phyloP scores from a whole-genome alignment of 1,140 invertebrate genomes.

The Elymnias hypermnestra region DNA sequence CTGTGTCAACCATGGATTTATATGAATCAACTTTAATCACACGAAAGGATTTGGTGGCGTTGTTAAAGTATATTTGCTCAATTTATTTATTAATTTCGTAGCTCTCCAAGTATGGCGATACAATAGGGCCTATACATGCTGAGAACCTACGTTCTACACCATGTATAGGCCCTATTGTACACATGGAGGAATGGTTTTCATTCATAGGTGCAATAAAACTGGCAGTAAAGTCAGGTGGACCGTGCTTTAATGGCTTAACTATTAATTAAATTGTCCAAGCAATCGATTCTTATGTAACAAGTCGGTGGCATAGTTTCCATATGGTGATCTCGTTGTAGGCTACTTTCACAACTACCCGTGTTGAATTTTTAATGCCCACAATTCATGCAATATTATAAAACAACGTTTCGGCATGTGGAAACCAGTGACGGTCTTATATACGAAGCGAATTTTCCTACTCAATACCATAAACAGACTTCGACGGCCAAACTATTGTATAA shows the following conservation, averaged over 20 bases:
- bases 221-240: slow-evolving; percentile 4
- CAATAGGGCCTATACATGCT: too few relatives aligned
- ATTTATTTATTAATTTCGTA: too few relatives aligned
- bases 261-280: slow-evolving; percentile 23
- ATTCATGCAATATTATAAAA: slow-evolving; percentile 10
- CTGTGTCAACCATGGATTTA: too few relatives aligned
- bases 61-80: too few relatives aligned
- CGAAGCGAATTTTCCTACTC: too few relatives aligned
- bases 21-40: too few relatives aligned
- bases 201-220: neutral
- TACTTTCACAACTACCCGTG: slow-evolving; percentile 21
- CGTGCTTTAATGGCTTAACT: slow-evolving; percentile 12
- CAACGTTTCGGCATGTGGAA: neutral
- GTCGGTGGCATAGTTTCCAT: slow-evolving; percentile 16
- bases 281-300: slow-evolving; percentile 16
- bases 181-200: neutral
- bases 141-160: neutral
- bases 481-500: too few relatives aligned
- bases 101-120: too few relatives aligned
- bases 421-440: neutral
- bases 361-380: slow-evolving; percentile 9
- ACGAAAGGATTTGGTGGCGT: too few relatives aligned
- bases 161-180: neutral
- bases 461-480: too few relatives aligned
- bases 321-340: slow-evolving; percentile 20